Base-by-base conservation (phyloP, 2,113 vertebrate genomes). In the Melanotaenia duboulayi region DNA sequence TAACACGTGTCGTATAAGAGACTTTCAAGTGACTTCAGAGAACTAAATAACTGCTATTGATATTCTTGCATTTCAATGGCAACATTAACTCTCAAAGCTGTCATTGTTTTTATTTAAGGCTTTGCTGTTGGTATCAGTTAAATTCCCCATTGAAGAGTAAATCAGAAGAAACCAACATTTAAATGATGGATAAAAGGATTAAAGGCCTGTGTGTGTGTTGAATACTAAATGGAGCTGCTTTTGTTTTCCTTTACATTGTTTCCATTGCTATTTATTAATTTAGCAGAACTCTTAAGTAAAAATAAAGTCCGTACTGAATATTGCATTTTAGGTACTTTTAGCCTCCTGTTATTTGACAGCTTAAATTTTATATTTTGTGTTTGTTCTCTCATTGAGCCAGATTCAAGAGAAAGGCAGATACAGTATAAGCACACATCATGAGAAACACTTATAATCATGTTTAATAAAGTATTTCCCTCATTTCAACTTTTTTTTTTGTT, bases 31-130 rank as follows among this genome's bases (percentile, higher is more conserved):
- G 84, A 93, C 92, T 90, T 92, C 64, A 85, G 83, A 87, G 90
- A 92, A 89, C 91, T 92, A 93, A 93, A 93, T 94, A 92, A 95
- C 90, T 90, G 90, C 91, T 82, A 82, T 86, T 88, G 90, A 84
- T 90, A 81, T 87, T 90, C 95, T 94, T 90, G 92, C 94, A 95
- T 94, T 81, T 94, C 90, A 95, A 94, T 94, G 83, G 92, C 42
- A 68, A 81, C 90, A 92, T 92, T 91, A 93, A 92, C 90, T 93
- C 87, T 94, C 88, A 92, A 93, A 94, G 92, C 90, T 93, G 87
- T 91, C 86, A 93, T 94, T 95, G 94, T 94, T 93, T 94, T 93
- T 87, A 85, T 85, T 89, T 91, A 93, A 88, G 90, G 78, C 44
- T 91, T 91, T 90, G 86, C 86, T 90, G 81, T 87, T 86, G 82